Evolutionary conservation across 2,888 invertebrate species (phyloP).

Genomic region (Octonoba sinensis): DNA sequence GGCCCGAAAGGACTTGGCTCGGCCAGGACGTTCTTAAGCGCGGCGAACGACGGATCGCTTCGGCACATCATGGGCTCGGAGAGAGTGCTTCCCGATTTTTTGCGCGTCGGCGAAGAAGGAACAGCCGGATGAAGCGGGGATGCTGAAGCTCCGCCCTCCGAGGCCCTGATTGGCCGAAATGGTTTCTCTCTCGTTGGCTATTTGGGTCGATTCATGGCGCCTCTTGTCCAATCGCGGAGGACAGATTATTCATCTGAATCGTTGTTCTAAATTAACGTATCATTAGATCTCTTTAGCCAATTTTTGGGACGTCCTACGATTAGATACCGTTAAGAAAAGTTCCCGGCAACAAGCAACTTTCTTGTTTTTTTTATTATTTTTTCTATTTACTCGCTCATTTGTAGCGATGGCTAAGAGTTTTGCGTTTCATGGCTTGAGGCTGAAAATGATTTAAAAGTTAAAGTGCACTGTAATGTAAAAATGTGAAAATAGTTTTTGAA

Average conservation of each 20-base stretch:
- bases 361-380: too few relatives aligned
- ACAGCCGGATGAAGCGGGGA: background rate
- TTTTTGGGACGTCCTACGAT: constrained; percentile 36
- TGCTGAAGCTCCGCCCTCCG: constrained; percentile 17
- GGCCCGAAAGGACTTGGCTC: constrained; percentile 42
- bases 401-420: too few relatives aligned
- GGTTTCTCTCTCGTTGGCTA: constrained; percentile 2
- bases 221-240: constrained; percentile 31
- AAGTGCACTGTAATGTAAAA: too few relatives aligned
- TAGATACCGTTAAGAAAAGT: constrained; percentile 4
- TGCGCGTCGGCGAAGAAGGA: background rate
- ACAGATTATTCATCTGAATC: constrained; percentile 22
- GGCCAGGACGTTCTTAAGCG: constrained; percentile 51
- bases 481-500: too few relatives aligned
- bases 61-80: constrained; percentile 59
- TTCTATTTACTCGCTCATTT: too few relatives aligned
- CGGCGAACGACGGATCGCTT: constrained; percentile 54
- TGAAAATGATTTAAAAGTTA: too few relatives aligned
- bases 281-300: constrained; percentile 50
- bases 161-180: constrained; percentile 10
- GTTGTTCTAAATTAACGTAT: constrained; percentile 50
- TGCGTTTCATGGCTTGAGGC: too few relatives aligned
- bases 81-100: background rate
- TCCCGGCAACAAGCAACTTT: too few relatives aligned
- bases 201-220: constrained; percentile 26